A percentile compares a stretch with the other conserved stretches of the same genome.
These are phyloP conservation scores for Amphiprion percula DNA, from an alignment of 2,113 vertebrate species.

Conservation along the genomic window DNA sequence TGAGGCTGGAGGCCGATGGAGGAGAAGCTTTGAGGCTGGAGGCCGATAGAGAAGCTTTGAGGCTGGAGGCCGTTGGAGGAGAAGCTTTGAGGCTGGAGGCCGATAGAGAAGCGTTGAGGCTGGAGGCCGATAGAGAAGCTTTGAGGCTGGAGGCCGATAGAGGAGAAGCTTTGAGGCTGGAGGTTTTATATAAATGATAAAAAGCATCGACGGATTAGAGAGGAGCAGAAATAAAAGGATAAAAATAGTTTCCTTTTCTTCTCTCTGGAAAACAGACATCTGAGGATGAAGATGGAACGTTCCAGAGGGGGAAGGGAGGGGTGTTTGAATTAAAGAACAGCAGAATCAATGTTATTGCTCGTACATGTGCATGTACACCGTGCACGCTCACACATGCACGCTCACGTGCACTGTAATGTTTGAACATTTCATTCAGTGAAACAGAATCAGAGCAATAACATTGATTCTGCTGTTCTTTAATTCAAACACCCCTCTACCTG, in stretches of 20 bases:
- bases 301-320: slow-evolving; percentile 47
- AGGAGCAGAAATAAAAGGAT: slow-evolving; percentile 47
- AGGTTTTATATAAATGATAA: no score
- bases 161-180: no score
- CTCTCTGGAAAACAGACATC: slow-evolving; percentile 75
- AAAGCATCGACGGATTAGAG: no score
- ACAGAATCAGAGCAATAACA: slow-evolving; percentile 43
- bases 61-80: no score
- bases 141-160: no score
- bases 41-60: no score
- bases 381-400: background rate
- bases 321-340: slow-evolving; percentile 54
- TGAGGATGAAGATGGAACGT: slow-evolving; percentile 68
- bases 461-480: slow-evolving; percentile 51
- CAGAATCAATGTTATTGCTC: slow-evolving; percentile 46
- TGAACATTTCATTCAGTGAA: slow-evolving; percentile 30
- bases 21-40: no score
- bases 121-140: no score
- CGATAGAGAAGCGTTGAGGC: no score
- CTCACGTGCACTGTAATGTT: slow-evolving; percentile 31
- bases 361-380: background rate
- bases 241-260: slow-evolving; percentile 79
- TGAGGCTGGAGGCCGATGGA: no score
- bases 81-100: no score
- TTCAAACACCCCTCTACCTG: slow-evolving; percentile 36